Evolutionary conservation across 2,888 invertebrate species (phyloP), one percentile per base, ranked within the genome.

Genomic region (Metalampra italica): DNA sequence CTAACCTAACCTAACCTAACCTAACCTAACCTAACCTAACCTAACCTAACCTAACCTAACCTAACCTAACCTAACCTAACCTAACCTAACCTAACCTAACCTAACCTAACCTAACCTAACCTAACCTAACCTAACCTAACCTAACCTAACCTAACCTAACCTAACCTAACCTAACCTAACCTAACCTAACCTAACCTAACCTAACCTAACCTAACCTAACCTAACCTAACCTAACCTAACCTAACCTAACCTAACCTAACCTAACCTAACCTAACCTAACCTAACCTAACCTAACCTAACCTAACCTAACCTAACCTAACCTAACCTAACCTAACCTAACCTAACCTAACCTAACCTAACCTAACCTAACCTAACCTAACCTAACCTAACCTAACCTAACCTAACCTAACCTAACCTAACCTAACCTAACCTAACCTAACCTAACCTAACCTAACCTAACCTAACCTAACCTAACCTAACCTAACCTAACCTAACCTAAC

Each of bases 21-120:
- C 43, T 43, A 32, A 43, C 43, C 43, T 43, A 32, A 43, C 43
- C 43, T 43, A 32, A 43, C 43, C 43, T 43, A 32, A 43, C 43
- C 43, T 43, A 32, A 43, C 43, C 43, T 43, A 32, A 43, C 43
- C 43, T 43, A 32, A 43, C 43, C 43, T 43, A 32, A 43, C 43
- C 43, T 44, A 32, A 43, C 43, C 43, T 43, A 32, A 43, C 43
- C 43, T 43, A 32, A 44, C 43, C 43, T 43, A 32, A 43, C 43
- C 43, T 43, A 32, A 43, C 43, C 43, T 43, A 32, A 43, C 43
- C 43, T 43, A 32, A 43, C 43, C 43, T 43, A 32, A 43, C 43
- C 43, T 43, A 32, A 43, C 43, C 43, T 43, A 32, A 43, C 43
- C 43, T 43, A 32, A 43, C 43, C 43, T 43, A 32, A 43, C 43